Evolutionary conservation across 2,888 invertebrate species (phyloP).

Genomic region (Germaria angustata): DNA sequence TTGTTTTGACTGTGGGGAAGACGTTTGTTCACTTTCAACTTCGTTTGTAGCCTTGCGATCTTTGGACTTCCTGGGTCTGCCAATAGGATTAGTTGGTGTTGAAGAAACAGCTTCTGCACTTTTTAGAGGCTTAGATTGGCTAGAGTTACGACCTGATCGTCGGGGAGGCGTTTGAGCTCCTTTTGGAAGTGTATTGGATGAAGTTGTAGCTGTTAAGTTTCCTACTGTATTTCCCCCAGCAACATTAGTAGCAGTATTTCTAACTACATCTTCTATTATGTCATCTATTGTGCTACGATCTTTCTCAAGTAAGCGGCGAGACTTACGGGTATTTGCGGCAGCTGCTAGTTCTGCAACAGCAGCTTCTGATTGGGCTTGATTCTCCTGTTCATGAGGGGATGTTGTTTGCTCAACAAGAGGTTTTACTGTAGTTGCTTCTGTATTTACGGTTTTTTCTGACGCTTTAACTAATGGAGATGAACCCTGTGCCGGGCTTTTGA

Average conservation of each 20-base stretch:
- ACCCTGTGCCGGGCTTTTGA: conserved; percentile 84
- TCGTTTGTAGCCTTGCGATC: conserved; percentile 85
- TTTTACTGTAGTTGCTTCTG: conserved; percentile 14
- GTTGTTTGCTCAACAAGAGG: conserved; percentile 19
- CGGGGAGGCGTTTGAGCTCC: conserved; percentile 78
- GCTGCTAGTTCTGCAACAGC: conserved; percentile 31
- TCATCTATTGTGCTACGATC: conserved; percentile 91
- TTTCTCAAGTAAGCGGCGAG: conserved; percentile 88
- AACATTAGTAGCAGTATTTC: conserved; percentile 82
- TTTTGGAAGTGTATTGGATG: conserved; percentile 70
- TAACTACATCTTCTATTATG: conserved; percentile 93
- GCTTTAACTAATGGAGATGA: conserved; percentile 69
- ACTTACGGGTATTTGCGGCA: conserved; percentile 86
- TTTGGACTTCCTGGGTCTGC: conserved; percentile 83
- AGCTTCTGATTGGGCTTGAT: conserved; percentile 28
- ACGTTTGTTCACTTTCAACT: conserved; percentile 70
- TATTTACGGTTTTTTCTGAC: conserved; percentile 59
- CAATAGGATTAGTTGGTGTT: conserved; percentile 72
- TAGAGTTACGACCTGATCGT: conserved; percentile 79
- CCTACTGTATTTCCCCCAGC: conserved; percentile 16
- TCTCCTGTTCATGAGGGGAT: conserved; percentile 52
- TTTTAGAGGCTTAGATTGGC: conserved; percentile 73
- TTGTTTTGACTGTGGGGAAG: conserved; percentile 58
- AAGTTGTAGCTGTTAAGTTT: neutral
- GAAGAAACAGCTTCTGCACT: conserved; percentile 60